Evolutionary conservation across 1,140 invertebrate species (phyloP).

Genomic region (Diorhabda elongata): DNA sequence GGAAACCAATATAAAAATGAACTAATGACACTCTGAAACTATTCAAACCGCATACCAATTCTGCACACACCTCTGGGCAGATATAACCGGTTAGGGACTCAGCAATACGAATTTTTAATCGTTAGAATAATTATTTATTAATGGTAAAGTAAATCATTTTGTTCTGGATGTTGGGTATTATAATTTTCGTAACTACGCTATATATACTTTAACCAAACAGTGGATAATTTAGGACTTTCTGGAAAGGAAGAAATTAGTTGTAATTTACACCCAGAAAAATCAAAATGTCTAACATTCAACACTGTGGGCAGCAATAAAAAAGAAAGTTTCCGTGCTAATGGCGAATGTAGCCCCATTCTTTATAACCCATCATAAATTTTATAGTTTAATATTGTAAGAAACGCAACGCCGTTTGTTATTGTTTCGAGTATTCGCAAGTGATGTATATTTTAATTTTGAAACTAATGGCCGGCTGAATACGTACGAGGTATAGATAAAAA

Average conservation of each 20-base stretch:
- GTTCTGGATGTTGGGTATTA: too few relatives aligned
- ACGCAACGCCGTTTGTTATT: constrained; percentile 40
- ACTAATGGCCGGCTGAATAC: background rate
- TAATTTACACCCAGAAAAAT: constrained; percentile 16
- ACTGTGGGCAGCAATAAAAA: constrained; percentile 21
- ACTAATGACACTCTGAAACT: too few relatives aligned
- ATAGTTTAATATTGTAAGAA: constrained; percentile 41
- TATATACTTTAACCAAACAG: too few relatives aligned
- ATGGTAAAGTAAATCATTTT: too few relatives aligned
- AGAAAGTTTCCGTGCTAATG: constrained; percentile 22
- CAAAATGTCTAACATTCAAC: constrained; percentile 20
- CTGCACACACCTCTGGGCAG: too few relatives aligned
- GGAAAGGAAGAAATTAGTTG: constrained; percentile 8
- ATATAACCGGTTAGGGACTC: too few relatives aligned
- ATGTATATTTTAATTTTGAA: constrained; percentile 36
- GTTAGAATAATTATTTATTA: too few relatives aligned
- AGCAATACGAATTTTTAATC: too few relatives aligned
- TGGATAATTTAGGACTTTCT: too few relatives aligned
- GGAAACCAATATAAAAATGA: too few relatives aligned
- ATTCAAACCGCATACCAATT: too few relatives aligned
- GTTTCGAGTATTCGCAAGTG: constrained; percentile 37
- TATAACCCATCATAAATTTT: constrained; percentile 41
- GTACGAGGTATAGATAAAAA: background rate
- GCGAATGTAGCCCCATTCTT: constrained; percentile 31
- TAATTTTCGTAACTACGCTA: too few relatives aligned